Evolutionary conservation across 2,888 invertebrate species (phyloP).

Genomic region (Chymomyza amoena): DNA sequence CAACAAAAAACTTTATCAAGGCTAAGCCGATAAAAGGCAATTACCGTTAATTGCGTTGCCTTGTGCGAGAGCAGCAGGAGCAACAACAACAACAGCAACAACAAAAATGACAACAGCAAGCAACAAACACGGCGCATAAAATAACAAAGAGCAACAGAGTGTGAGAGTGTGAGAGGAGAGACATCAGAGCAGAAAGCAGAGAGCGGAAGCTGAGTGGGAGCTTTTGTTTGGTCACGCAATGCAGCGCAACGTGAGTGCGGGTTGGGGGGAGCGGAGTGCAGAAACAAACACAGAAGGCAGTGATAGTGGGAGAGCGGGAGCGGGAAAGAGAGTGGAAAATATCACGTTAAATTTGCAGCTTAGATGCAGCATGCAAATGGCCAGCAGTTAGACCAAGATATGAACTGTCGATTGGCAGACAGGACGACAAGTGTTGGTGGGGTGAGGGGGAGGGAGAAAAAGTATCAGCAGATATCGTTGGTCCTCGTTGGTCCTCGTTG

Average conservation of each 20-base stretch:
- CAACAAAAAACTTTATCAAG: constrained; percentile 63
- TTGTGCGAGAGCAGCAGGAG: constrained; percentile 5
- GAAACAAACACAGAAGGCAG: too few relatives aligned
- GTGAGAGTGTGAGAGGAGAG: background rate
- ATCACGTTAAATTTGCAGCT: background rate
- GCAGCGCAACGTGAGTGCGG: background rate
- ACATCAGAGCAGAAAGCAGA: background rate
- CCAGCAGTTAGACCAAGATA: background rate
- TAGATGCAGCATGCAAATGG: background rate
- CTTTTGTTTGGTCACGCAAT: background rate
- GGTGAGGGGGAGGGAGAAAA: background rate
- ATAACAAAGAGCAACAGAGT: constrained; percentile 17
- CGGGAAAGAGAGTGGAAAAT: background rate
- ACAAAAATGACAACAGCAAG: constrained; percentile 8
- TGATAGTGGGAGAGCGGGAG: background rate
- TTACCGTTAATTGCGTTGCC: constrained; percentile 70
- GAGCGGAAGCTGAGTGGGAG: background rate
- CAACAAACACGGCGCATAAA: background rate
- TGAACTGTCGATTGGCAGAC: background rate
- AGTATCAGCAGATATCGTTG: background rate
- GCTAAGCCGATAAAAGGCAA: constrained; percentile 74
- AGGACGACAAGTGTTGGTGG: background rate
- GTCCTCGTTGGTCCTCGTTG: too few relatives aligned
- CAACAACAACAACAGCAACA: background rate
- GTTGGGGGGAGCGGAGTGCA: too few relatives aligned